Percentiles rank a stretch among this genome's conserved stretches.
Conservation (phyloP, 2,797 vertebrate genomes). For the Stomatorhinus walkeri region DNA sequence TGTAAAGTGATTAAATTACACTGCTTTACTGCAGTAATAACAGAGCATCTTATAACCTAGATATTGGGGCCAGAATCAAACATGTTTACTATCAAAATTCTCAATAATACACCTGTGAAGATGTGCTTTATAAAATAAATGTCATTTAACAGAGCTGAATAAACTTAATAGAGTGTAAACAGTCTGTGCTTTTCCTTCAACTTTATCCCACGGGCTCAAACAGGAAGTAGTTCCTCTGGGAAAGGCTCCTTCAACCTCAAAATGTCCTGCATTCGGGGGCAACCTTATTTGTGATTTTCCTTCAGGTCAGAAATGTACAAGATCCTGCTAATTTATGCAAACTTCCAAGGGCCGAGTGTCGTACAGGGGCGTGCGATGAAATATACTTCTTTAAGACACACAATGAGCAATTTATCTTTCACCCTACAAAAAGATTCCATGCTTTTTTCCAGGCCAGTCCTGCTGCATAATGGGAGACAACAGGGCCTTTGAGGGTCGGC, state of each 20-base stretch:
- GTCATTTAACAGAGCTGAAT: not conserved
- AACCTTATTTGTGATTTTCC: not conserved
- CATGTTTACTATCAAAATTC: not conserved
- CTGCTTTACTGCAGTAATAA: not conserved
- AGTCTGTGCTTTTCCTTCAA: not conserved
- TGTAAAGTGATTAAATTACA: not conserved
- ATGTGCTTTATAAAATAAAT: not conserved
- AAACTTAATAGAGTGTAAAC: not conserved
- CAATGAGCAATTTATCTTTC: constrained; percentile 14
- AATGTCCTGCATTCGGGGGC: not conserved
- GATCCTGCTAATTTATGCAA: not conserved
- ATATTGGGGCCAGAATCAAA: not conserved
- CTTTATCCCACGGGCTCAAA: not conserved
- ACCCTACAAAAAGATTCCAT: constrained; percentile 8
- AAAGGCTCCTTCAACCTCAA: not conserved
- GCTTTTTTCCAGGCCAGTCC: constrained; percentile 5
- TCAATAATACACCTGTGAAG: not conserved
- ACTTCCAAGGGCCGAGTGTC: not conserved
- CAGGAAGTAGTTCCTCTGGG: not conserved
- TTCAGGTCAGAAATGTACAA: not conserved
- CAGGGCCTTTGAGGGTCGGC: not conserved
- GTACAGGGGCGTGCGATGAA: constrained; percentile 7
- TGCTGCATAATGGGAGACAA: constrained; percentile 2
- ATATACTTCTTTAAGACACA: constrained; percentile 3
- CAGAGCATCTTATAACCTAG: not conserved